Evolutionary conservation across 2,888 invertebrate genomes (phyloP).

Genomic region (Nomada ferruginata): DNA sequence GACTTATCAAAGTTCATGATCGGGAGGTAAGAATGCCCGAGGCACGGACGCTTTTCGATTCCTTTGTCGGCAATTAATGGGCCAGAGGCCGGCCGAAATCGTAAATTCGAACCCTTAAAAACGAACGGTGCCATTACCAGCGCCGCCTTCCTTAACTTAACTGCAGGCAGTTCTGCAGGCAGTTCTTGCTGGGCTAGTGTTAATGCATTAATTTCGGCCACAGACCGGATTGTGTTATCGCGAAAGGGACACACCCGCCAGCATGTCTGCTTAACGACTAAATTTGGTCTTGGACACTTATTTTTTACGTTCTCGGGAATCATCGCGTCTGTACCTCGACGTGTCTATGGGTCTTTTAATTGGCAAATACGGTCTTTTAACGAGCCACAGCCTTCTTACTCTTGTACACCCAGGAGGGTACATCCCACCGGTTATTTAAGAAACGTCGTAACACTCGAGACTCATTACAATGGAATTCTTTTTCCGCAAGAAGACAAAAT

Average conservation of each 20-base stretch:
- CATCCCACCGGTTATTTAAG: conserved; percentile 36
- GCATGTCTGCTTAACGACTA: conserved; percentile 29
- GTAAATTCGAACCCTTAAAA: conserved; percentile 32
- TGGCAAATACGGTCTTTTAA: conserved; percentile 57
- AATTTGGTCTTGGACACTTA: conserved; percentile 8
- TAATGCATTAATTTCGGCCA: conserved; percentile 37
- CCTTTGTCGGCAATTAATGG: conserved; percentile 42
- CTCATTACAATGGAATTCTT: conserved; percentile 16
- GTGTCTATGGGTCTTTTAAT: conserved; percentile 59
- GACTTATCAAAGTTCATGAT: not conserved
- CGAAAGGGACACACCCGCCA: conserved; percentile 12
- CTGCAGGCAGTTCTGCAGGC: conserved; percentile 20
- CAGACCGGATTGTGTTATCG: conserved; percentile 35
- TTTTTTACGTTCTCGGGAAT: not conserved
- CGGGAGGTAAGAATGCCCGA: not conserved
- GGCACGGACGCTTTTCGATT: not conserved
- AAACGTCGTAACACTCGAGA: not conserved
- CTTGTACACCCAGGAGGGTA: conserved; percentile 5
- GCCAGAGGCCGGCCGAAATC: conserved; percentile 1
- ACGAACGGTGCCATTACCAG: conserved; percentile 40
- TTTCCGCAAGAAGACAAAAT: not conserved
- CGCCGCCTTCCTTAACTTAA: conserved; percentile 40
- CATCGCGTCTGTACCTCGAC: not conserved
- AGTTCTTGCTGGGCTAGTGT: conserved; percentile 14
- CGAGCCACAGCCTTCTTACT: conserved; percentile 39